Conservation (phyloP, 2,888 invertebrate species). For the Ecdyonurus torrentis region DNA sequence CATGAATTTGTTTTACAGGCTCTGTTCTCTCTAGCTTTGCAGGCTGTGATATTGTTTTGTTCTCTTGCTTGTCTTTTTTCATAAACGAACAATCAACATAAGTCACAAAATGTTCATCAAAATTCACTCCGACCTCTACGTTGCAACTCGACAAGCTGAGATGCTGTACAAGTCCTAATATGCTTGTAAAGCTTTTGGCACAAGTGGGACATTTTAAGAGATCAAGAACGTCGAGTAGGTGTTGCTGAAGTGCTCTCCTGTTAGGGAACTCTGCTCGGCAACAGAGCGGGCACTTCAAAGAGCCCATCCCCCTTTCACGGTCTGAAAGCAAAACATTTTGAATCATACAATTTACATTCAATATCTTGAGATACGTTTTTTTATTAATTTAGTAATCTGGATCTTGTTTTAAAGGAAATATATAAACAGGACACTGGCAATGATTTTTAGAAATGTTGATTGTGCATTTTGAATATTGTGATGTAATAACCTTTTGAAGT, state of each 20-base stretch:
- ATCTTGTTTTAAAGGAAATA: too few relatives aligned
- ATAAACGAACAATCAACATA: conserved; percentile 1
- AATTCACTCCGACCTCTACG: background rate
- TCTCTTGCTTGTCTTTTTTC: background rate
- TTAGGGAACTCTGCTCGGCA: background rate
- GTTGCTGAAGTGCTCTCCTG: background rate
- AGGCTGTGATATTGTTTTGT: background rate
- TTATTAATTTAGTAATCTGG: too few relatives aligned
- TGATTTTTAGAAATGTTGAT: too few relatives aligned
- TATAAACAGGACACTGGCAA: too few relatives aligned
- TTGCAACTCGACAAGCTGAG: background rate
- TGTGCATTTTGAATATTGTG: too few relatives aligned
- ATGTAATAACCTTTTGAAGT: too few relatives aligned
- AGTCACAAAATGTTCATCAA: background rate
- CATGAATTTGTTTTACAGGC: background rate
- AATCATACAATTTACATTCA: too few relatives aligned
- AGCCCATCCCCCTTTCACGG: background rate
- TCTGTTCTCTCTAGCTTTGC: background rate
- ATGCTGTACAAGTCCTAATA: background rate
- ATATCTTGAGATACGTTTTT: too few relatives aligned
- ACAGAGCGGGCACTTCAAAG: background rate
- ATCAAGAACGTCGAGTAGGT: background rate
- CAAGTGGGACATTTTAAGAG: background rate
- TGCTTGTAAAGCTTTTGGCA: background rate
- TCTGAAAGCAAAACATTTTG: too few relatives aligned